Base-by-base conservation (phyloP, 2,113 vertebrate genomes). In the Oceanites oceanicus region DNA sequence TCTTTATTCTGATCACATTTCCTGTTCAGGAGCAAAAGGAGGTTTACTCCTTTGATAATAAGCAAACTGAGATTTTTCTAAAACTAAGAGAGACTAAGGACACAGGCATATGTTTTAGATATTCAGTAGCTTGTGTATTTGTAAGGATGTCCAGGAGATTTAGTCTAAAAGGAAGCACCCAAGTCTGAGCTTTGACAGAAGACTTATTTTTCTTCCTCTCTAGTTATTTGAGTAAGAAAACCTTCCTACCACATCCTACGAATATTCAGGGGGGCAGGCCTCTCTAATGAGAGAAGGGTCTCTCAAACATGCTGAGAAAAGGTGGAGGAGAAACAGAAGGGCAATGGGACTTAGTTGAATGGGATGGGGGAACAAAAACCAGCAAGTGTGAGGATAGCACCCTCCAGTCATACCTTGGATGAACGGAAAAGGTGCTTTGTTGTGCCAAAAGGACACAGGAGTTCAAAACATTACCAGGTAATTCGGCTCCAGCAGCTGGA, bases 1-100 rank as follows among this genome's bases (percentile, higher is more conserved):
- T 71, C 26, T 66, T 85, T 88, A 76, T 80, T 90, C 74, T 70
- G 78, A n/a, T 79, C 53, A 79, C 42, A 72, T 67, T 90, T 92
- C 18, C 40, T 67, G 30, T 42, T 94, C 30, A 84, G 56, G 0
- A 38, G 66, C 38, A 80, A 56, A 77, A 80, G 22, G 22, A 7
- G 2, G 5, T 73, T 65, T 72, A 36, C 14, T 81, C 5, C 13
- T 81, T 85, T 62, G 66, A 45, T 52, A 85, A 56, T 15, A 61
- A 89, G 14, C 11, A 82, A 91, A 78, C 2, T 40, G 47, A 86
- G 50, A 38, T 53, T 95, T 88, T 17, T 72, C 27, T 91, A 34
- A 86, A 71, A 80, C n/a, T 23, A 4, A 40, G 56, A 89, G 45
- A 92, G 45, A n/a, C 61, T 59, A 62, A 56, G 62, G 42, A 63